These are phyloP conservation scores for Papilio elwesi DNA, from an alignment of 2,888 invertebrate species.

Conservation along the genomic window DNA sequence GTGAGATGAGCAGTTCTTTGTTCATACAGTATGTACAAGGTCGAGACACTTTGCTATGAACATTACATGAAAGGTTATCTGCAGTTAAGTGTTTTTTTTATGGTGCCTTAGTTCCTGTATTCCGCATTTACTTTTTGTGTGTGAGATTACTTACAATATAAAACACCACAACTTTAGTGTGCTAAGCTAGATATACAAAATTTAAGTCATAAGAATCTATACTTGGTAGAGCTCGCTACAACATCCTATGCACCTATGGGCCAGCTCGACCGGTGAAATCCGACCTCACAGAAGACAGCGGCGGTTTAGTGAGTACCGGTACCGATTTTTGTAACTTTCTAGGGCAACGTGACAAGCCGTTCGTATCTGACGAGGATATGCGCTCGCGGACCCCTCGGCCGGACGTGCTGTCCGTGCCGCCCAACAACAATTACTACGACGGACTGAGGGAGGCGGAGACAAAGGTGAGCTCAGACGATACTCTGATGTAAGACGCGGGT, in stretches of 20 bases:
- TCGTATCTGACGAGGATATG: conserved; percentile 87
- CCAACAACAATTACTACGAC: conserved; percentile 72
- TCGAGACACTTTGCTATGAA: not conserved
- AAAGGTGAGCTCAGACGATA: conserved; percentile 55
- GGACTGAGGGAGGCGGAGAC: conserved; percentile 70
- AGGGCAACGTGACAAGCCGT: conserved; percentile 88
- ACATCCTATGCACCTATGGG: too few relatives aligned
- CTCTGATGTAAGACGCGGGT: too few relatives aligned
- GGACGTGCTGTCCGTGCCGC: conserved; percentile 85
- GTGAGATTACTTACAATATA: too few relatives aligned
- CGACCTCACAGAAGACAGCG: too few relatives aligned
- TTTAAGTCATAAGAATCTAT: too few relatives aligned
- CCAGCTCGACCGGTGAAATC: too few relatives aligned
- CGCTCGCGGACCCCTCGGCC: conserved; percentile 87
- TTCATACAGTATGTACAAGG: conserved; percentile 1
- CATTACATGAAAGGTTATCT: not conserved
- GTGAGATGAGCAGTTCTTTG: conserved; percentile 39
- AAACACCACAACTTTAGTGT: too few relatives aligned
- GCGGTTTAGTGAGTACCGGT: too few relatives aligned
- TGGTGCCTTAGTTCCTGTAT: not conserved
- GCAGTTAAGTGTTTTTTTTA: not conserved
- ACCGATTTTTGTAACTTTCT: conserved; percentile 45
- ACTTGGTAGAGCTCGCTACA: too few relatives aligned
- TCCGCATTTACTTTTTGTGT: not conserved
- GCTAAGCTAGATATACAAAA: too few relatives aligned